Evolutionary conservation across 2,113 vertebrate species (phyloP), one percentile per base, ranked within the genome.

Genomic region (Apistogramma diplotaenia): DNA sequence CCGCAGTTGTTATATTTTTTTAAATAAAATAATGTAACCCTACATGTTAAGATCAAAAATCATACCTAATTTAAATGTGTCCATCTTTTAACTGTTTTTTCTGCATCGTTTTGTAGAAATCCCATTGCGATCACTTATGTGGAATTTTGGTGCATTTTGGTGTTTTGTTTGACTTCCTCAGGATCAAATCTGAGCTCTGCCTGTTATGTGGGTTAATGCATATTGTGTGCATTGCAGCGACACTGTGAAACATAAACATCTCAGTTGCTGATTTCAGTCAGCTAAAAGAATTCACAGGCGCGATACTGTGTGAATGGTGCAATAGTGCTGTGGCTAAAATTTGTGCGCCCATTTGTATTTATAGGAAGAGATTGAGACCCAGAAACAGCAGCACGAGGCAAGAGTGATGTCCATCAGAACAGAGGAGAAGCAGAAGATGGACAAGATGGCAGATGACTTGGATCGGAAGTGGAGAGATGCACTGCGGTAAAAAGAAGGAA

Each of bases 381-480:
- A 98, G 93, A 97, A 97, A 65, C 97, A 96, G 61, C 96, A 98
- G 79, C 96, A 99, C 0, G 96, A 99, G 16, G 95, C 95, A 78
- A 92, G 94, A 74, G 95, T 98, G 87, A 95, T 95, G 88, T 86
- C 95, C 78, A 93, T 97, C 93, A 95, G 96, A 55, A 96, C 98
- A 4, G 97, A 99, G 40, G 97, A 98, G 54, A 98, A 97, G 37
- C 94, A 97, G 84, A 97, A 96, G 93, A 96, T 97, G 86, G 96
- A 99, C 89, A 97, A 94, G 90, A 96, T 98, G 95, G 96, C 96
- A 1, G 96, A 94, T 16, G 97, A 99, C 89, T 91, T 99, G 80
- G 97, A 99, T 90, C 95, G 97, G 78, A 99, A 99, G 49, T 99
- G 98, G 98, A 97, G 97, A 49, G 97, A 97, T 81, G 97, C 97